Base-by-base conservation (phyloP, 1,140 invertebrate genomes). In the Drosophila ogumai region DNA sequence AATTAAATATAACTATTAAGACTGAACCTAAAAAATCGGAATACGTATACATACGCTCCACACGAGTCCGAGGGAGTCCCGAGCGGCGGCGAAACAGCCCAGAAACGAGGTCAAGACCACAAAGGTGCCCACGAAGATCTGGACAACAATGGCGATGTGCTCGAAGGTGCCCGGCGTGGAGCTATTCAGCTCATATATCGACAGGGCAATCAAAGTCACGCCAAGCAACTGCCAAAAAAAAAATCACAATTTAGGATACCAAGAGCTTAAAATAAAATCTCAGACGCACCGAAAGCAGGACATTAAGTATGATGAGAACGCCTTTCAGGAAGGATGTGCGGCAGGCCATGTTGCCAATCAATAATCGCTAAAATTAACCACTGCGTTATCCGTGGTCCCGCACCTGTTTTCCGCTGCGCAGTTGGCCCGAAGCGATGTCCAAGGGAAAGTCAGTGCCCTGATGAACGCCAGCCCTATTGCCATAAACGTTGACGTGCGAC, bases 91-190 rank as follows among this genome's bases (percentile, higher is more conserved):
- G 54, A 86, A 91, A 34, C 91, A 92, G 40, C 91, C 91, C 58
- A 92, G 43, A 47, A 92, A 91, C 46, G 91, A 91, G 54, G 86
- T 92, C 28, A 92, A 60, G 25, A 92, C 81, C 50, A 92, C 87
- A 50, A 92, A 92, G 15, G 91, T 91, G 12, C 91, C 91, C 61
- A 92, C 88, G 69, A 92, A 92, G 59, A 92, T 91, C 64, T 91
- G 91, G 41, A 91, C 81, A 47, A 92, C 84, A 36, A 91, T 79
- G 17, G 91, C 91, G 34, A 92, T 82, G 61, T 91, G 91, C 58
- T 91, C 87, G 32, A 91, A 91, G 44, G 81, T 92, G 67, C 91
- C 87, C 19, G 91, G 84, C 49, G 81, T 76, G 22, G 87, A 88
- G 67, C 69, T 81, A 31, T 91, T 91, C 19, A 92, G 49, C 77